Percentiles rank a stretch among this genome's conserved stretches.
phyloP scores from a whole-genome alignment of 2,888 invertebrate genomes.

The Leptopilina drosophilae region DNA sequence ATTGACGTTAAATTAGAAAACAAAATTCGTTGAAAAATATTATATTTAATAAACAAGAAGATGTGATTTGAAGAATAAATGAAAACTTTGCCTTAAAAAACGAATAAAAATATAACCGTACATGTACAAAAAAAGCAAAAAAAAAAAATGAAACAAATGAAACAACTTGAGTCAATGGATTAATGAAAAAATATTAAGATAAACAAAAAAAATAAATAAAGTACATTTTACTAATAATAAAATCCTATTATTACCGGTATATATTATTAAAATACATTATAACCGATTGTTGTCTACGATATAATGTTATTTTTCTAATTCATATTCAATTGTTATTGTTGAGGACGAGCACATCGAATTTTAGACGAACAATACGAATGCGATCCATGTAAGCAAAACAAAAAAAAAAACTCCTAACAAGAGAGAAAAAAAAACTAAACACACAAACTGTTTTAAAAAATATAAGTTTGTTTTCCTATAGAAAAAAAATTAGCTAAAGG shows the following conservation, averaged over 20 bases:
- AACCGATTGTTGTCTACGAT: constrained; percentile 76
- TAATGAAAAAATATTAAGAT: constrained; percentile 45
- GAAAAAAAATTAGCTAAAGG: no score
- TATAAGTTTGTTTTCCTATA: neutral
- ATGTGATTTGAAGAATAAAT: constrained; percentile 31
- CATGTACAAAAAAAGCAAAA: constrained; percentile 30
- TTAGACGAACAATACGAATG: constrained; percentile 61
- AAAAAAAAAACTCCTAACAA: constrained; percentile 4
- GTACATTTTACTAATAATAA: constrained; percentile 45
- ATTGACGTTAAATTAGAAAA: no score
- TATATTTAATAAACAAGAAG: neutral
- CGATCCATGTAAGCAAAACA: constrained; percentile 43
- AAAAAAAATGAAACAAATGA: constrained; percentile 42
- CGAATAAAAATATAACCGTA: constrained; percentile 48
- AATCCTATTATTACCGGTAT: constrained; percentile 62
- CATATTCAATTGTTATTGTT: constrained; percentile 77
- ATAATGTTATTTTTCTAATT: constrained; percentile 77
- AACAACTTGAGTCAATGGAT: constrained; percentile 43
- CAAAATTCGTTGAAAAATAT: no score
- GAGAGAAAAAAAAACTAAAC: neutral
- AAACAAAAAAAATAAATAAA: constrained; percentile 51
- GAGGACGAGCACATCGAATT: constrained; percentile 75
- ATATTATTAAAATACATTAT: constrained; percentile 68
- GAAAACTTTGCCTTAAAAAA: constrained; percentile 45
- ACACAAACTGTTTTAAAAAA: constrained; percentile 35